phyloP scores from a whole-genome alignment of 2,797 vertebrate species.

The Botia kubotai region DNA sequence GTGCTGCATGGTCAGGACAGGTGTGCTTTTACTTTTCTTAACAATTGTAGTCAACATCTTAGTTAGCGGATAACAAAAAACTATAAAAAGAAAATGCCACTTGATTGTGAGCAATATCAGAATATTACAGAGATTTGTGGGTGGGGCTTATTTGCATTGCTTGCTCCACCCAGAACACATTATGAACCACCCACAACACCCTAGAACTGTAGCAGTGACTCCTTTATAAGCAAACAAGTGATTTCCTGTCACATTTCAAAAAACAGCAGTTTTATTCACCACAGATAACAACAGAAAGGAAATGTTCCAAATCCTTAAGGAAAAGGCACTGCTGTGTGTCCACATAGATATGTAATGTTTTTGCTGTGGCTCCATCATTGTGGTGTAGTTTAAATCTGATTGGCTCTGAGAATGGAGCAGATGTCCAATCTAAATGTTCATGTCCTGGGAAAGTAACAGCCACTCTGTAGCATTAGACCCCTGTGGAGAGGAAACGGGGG shows the following conservation, averaged over 20 bases:
- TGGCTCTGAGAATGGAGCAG: conserved; percentile 30
- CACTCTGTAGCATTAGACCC: conserved; percentile 47
- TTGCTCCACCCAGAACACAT: neutral
- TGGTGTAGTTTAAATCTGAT: conserved; percentile 22
- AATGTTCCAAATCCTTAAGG: neutral
- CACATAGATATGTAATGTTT: neutral
- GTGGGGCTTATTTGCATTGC: neutral
- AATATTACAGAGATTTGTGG: neutral
- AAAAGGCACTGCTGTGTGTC: conserved; percentile 2
- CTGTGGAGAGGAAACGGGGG: conserved; percentile 53
- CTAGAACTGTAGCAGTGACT: neutral
- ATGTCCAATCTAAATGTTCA: conserved; percentile 51
- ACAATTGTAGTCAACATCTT: no score
- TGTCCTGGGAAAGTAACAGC: conserved; percentile 42
- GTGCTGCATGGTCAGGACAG: no score
- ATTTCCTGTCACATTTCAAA: neutral
- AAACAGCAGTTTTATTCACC: conserved; percentile 1
- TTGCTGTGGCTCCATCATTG: neutral
- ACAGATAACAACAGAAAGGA: neutral
- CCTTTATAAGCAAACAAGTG: neutral
- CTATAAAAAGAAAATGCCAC: no score
- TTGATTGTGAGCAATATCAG: neutral
- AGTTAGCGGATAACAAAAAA: no score
- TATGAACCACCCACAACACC: neutral
- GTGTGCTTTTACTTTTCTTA: no score